Evolutionary conservation across 2,113 vertebrate genomes (phyloP).

Genomic region (Tenebrosternarchus preto): DNA sequence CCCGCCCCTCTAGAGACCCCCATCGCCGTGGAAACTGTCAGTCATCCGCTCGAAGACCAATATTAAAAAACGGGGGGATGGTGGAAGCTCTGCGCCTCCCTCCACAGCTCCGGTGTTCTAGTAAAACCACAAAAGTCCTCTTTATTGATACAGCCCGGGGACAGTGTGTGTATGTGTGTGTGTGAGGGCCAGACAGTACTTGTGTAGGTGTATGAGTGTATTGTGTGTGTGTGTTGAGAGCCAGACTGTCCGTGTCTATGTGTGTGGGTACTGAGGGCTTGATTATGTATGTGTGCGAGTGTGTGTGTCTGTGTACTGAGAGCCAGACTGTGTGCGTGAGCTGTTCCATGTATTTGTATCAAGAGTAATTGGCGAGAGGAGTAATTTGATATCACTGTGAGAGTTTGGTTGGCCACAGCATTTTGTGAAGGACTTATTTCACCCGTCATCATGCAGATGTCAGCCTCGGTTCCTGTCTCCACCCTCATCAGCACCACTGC

Average conservation of each 20-base stretch:
- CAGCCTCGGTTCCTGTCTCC: slow-evolving; percentile 31
- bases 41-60: slow-evolving; percentile 79
- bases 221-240: no score
- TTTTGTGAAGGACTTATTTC: slow-evolving; percentile 44
- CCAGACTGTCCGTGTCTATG: no score
- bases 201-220: no score
- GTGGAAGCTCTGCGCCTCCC: slow-evolving; percentile 67
- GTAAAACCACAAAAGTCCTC: slow-evolving; percentile 51
- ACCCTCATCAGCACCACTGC: slow-evolving; percentile 13
- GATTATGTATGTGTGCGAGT: no score
- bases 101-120: slow-evolving; percentile 72
- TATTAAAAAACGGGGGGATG: slow-evolving; percentile 74
- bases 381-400: slow-evolving; percentile 42
- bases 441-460: slow-evolving; percentile 3
- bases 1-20: slow-evolving; percentile 79
- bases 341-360: background rate
- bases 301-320: no score
- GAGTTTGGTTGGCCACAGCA: slow-evolving; percentile 37
- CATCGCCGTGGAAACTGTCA: slow-evolving; percentile 79
- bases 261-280: no score
- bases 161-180: slow-evolving; percentile 5
- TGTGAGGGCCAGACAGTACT: no score
- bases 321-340: background rate
- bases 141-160: background rate
- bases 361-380: background rate